Percentiles rank a stretch among this genome's conserved stretches.
These are phyloP conservation scores for Crocuta crocuta DNA, from an alignment of 2,113 vertebrate species.

Conservation along the genomic window DNA sequence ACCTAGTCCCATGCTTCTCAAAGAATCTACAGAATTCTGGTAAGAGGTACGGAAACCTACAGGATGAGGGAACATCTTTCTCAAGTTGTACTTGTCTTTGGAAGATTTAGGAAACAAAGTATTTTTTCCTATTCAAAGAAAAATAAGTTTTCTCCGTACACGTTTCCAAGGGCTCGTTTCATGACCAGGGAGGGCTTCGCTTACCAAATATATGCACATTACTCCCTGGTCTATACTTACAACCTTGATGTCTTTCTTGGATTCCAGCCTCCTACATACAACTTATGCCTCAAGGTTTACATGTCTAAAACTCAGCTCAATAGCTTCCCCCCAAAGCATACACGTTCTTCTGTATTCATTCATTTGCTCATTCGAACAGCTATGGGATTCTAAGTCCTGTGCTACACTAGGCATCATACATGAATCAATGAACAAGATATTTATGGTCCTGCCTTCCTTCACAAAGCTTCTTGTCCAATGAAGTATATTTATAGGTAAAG, in stretches of 20 bases:
- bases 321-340: neutral
- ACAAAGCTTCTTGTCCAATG: neutral
- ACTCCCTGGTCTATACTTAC: neutral
- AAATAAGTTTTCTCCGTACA: neutral
- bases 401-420: neutral
- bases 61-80: neutral
- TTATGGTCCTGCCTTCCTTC: neutral
- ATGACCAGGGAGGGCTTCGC: neutral
- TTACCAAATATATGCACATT: neutral
- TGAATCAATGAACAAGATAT: neutral
- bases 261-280: neutral
- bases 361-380: neutral
- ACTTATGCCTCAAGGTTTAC: neutral
- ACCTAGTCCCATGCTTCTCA: neutral
- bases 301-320: neutral
- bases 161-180: neutral
- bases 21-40: neutral
- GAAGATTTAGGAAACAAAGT: neutral
- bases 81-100: neutral
- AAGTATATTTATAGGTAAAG: neutral
- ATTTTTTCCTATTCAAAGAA: neutral
- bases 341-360: neutral
- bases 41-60: neutral
- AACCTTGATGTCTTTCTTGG: neutral
- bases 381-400: neutral